Conservation (phyloP, 2,797 vertebrate species). For the Xenopus petersii region DNA sequence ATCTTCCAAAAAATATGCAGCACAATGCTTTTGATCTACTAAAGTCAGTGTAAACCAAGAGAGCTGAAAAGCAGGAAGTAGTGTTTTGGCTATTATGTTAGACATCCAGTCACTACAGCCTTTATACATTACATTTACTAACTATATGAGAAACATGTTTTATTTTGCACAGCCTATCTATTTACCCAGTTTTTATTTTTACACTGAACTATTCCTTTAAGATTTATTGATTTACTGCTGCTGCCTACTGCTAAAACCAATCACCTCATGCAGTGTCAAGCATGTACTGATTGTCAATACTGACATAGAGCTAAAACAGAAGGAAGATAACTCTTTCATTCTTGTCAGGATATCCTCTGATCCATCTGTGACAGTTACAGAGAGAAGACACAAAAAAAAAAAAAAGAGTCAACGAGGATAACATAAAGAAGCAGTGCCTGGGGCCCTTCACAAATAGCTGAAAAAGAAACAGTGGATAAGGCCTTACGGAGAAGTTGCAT, state of each 20-base stretch:
- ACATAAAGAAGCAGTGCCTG: conserved; percentile 49
- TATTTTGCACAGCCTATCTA: too few species aligned
- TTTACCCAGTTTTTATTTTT: too few species aligned
- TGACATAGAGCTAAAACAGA: conserved; percentile 65
- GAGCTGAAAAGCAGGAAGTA: too few species aligned
- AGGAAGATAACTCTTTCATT: conserved; percentile 66
- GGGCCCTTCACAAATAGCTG: conserved; percentile 52
- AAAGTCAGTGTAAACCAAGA: too few species aligned
- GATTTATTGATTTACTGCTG: conserved; percentile 66
- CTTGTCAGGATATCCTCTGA: conserved; percentile 68
- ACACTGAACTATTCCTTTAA: too few species aligned
- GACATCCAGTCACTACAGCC: too few species aligned
- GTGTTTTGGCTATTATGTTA: too few species aligned
- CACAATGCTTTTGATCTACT: too few species aligned
- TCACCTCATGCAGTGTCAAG: conserved; percentile 68
- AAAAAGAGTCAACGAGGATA: conserved; percentile 44
- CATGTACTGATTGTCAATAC: conserved; percentile 64
- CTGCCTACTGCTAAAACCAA: conserved; percentile 68
- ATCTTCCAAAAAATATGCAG: too few species aligned
- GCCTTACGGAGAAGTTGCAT: conserved; percentile 52
- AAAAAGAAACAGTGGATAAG: conserved; percentile 22
- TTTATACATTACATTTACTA: too few species aligned
- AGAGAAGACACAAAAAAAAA: conserved; percentile 58
- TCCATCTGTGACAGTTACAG: conserved; percentile 68
- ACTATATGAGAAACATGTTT: too few species aligned